Evolutionary conservation across 2,113 vertebrate genomes (phyloP).

Genomic region (Tretioscincus oriximinensis): DNA sequence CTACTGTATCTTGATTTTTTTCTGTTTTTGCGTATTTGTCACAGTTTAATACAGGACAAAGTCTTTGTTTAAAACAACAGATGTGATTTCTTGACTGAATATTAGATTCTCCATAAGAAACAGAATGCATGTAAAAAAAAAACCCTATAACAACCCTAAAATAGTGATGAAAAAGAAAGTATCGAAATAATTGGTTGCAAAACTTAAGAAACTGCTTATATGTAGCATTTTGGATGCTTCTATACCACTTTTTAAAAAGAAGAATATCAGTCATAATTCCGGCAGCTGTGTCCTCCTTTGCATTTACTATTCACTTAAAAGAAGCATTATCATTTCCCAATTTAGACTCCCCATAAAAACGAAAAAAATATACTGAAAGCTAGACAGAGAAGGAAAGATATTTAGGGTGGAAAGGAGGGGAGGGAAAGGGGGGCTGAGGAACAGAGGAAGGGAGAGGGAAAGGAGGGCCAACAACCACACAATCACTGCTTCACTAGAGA

Average conservation of each 20-base stretch:
- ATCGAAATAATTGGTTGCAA: background rate
- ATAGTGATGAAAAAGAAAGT: background rate
- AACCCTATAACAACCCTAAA: background rate
- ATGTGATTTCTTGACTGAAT: background rate
- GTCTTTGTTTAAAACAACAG: background rate
- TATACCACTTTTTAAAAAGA: conserved; percentile 65
- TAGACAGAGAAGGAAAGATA: conserved; percentile 44
- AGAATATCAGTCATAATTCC: conserved; percentile 69
- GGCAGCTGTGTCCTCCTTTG: conserved; percentile 74
- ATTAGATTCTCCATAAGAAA: background rate
- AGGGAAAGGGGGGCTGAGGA: conserved; percentile 46
- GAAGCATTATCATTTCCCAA: conserved; percentile 70
- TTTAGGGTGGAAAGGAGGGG: conserved; percentile 34
- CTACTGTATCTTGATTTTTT: too few relatives aligned
- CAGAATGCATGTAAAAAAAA: background rate
- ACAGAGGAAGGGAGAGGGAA: conserved; percentile 37
- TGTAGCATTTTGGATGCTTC: conserved; percentile 61
- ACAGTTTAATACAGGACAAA: too few relatives aligned
- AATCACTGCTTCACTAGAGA: too few relatives aligned
- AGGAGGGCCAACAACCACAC: too few relatives aligned
- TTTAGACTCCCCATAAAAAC: conserved; percentile 76
- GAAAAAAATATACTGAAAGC: conserved; percentile 66
- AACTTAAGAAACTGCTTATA: conserved; percentile 64
- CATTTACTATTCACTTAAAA: conserved; percentile 73
- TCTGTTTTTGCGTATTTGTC: too few relatives aligned